Conservation (phyloP, 2,888 invertebrate genomes). For the Crepidodera aurea region DNA sequence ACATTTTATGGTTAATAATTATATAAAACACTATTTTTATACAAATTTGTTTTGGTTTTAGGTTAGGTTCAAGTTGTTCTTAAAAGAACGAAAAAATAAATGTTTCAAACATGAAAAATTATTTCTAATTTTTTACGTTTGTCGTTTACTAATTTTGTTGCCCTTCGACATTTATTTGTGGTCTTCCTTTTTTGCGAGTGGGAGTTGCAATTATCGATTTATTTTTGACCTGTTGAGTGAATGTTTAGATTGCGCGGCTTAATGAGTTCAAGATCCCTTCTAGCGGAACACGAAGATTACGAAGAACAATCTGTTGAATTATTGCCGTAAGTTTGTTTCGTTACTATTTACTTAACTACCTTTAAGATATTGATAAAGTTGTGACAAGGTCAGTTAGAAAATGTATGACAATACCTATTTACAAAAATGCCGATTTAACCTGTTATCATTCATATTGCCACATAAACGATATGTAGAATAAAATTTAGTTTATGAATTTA, state of each 20-base stretch:
- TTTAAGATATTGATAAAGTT: too few species aligned
- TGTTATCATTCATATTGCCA: too few species aligned
- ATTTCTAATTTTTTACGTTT: background rate
- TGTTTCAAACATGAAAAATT: background rate
- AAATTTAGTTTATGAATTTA: too few species aligned
- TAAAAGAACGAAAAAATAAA: too few species aligned
- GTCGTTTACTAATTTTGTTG: background rate
- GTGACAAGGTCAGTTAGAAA: too few species aligned
- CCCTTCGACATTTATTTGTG: conserved; percentile 1
- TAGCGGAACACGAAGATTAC: conserved; percentile 32
- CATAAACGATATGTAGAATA: too few species aligned
- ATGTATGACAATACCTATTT: too few species aligned
- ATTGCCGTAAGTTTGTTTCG: conserved; percentile 39
- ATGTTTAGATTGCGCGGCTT: conserved; percentile 21
- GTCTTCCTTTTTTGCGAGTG: too few species aligned
- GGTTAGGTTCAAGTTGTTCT: background rate
- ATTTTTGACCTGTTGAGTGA: conserved; percentile 30
- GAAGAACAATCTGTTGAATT: conserved; percentile 46
- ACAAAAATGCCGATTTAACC: too few species aligned
- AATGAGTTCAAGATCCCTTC: conserved; percentile 35
- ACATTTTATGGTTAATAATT: too few species aligned
- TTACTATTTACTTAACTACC: too few species aligned
- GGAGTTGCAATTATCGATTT: conserved; percentile 25
- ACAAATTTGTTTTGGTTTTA: background rate
- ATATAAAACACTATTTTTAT: too few species aligned